A percentile compares a stretch with the other conserved stretches of the same genome.
phyloP scores from a whole-genome alignment of 2,113 vertebrate genomes.

The Muntiacus reevesi region DNA sequence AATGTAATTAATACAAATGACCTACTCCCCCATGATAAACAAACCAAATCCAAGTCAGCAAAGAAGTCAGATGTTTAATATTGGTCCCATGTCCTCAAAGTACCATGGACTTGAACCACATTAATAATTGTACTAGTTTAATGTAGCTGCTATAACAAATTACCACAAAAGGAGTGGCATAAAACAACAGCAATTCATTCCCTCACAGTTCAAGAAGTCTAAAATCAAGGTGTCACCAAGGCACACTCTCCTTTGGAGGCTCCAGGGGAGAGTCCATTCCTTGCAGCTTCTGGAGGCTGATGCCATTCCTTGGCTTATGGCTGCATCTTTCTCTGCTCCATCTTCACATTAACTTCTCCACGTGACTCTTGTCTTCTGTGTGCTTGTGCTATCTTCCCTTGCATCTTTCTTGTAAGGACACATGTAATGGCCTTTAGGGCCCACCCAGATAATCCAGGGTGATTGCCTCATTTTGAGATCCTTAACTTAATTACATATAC shows the following conservation, averaged over 20 bases:
- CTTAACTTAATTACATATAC: not conserved
- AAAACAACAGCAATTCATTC: constrained; percentile 22
- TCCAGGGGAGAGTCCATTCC: not conserved
- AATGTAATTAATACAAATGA: constrained; percentile 19
- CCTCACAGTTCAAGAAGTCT: not conserved
- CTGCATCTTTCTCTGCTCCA: not conserved
- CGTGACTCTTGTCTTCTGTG: not conserved
- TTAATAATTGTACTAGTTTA: constrained; percentile 5
- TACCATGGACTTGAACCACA: not conserved
- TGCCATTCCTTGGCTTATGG: not conserved
- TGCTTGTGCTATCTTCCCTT: not conserved
- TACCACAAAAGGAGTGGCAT: not conserved
- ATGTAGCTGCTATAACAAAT: constrained; percentile 18
- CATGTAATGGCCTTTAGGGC: not conserved
- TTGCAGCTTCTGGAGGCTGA: not conserved
- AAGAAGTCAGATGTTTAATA: constrained; percentile 10
- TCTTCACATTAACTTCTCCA: not conserved
- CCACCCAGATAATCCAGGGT: not conserved
- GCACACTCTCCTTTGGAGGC: not conserved
- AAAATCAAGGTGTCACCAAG: not conserved
- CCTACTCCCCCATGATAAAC: not conserved
- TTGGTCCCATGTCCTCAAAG: not conserved
- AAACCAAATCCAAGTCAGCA: not conserved
- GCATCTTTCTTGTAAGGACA: not conserved
- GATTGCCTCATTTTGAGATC: not conserved